These are phyloP conservation scores for Colius striatus DNA, from an alignment of 2,113 vertebrate species.

Conservation along the genomic window DNA sequence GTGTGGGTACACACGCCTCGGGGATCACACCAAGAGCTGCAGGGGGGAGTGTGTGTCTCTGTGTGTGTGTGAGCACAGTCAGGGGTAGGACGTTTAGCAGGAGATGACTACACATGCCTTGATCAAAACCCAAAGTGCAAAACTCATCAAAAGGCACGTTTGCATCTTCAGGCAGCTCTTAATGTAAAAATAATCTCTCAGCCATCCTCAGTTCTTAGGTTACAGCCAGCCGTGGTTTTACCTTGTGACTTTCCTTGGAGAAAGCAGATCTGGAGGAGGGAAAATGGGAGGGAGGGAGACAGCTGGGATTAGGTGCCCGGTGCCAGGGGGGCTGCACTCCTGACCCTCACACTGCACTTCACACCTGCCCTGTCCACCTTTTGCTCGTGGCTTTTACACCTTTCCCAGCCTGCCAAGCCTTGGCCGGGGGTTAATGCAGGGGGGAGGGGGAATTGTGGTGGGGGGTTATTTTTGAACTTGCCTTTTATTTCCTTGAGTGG, in stretches of 20 bases:
- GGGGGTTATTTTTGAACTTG: accelerated
- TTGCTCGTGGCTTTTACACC: accelerated
- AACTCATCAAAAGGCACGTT: conserved; percentile 25
- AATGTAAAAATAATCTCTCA: conserved; percentile 51
- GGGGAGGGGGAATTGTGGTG: too few species aligned
- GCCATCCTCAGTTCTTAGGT: conserved; percentile 9
- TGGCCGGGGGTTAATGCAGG: accelerated
- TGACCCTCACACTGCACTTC: accelerated
- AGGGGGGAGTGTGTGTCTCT: not conserved
- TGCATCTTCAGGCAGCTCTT: conserved; percentile 15
- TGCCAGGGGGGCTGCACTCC: accelerated
- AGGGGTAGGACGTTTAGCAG: not conserved
- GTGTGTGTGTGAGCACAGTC: not conserved
- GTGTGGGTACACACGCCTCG: not conserved
- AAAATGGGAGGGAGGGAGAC: not conserved
- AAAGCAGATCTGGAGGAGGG: not conserved
- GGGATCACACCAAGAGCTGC: not conserved
- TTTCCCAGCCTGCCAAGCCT: not conserved
- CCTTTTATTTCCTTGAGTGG: not conserved
- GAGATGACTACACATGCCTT: not conserved
- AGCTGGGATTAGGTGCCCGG: not conserved
- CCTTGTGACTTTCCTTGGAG: conserved; percentile 29
- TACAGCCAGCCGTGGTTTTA: conserved; percentile 33
- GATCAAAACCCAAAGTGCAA: not conserved
- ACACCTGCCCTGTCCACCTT: not conserved